phyloP scores from a whole-genome alignment of 2,113 vertebrate genomes.

The Microcebus tavaratra region DNA sequence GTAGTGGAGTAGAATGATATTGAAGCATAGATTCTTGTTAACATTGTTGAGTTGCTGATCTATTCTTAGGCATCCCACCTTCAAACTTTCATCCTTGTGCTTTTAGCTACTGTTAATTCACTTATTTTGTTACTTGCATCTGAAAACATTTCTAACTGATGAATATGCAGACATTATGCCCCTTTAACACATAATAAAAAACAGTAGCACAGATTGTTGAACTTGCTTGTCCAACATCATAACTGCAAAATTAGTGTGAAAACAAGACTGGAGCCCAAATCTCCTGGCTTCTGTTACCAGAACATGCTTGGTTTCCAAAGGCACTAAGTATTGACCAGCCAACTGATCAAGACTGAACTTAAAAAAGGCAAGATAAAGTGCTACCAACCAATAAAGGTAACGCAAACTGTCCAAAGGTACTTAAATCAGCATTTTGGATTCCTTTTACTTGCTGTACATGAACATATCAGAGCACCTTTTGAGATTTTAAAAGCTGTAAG shows the following conservation, averaged over 20 bases:
- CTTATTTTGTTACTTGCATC: not conserved
- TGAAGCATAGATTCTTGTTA: not conserved
- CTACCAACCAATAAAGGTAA: not conserved
- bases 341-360: not conserved
- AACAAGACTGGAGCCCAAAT: not conserved
- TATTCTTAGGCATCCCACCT: not conserved
- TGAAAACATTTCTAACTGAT: not conserved
- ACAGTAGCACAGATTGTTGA: not conserved
- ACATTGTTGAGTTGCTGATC: not conserved
- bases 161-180: not conserved
- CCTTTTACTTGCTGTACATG: not conserved
- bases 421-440: not conserved
- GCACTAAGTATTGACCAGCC: not conserved
- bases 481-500: slow-evolving; percentile 4
- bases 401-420: not conserved
- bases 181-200: not conserved
- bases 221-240: not conserved
- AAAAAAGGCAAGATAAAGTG: not conserved
- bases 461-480: not conserved
- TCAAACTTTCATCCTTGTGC: not conserved
- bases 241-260: not conserved
- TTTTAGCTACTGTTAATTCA: not conserved
- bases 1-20: not conserved
- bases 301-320: not conserved
- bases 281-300: not conserved